phyloP scores from a whole-genome alignment of 2,888 invertebrate species.

The Brachyopa scutellaris region DNA sequence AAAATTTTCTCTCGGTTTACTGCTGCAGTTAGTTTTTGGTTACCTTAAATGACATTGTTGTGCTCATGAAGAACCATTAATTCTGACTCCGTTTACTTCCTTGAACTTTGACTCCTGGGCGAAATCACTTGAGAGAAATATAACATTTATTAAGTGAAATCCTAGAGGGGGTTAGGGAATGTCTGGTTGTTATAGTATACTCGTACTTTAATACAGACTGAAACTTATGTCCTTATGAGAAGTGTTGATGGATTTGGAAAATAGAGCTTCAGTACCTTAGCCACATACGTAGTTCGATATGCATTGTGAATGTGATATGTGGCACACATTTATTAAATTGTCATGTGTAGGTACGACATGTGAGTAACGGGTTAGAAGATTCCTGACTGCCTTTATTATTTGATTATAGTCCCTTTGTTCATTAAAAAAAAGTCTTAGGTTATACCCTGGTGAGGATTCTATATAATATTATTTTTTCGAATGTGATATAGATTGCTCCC shows the following conservation, averaged over 20 bases:
- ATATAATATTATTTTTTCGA: no score
- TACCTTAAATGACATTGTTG: constrained; percentile 70
- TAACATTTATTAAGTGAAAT: constrained; percentile 62
- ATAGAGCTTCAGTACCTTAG: constrained; percentile 8
- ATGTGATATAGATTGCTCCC: no score
- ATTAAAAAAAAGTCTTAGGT: no score
- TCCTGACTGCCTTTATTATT: no score
- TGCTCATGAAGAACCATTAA: constrained; percentile 66
- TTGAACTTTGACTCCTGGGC: constrained; percentile 54
- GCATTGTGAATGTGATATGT: background rate
- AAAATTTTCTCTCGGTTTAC: constrained; percentile 51
- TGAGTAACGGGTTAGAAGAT: no score
- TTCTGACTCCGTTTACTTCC: constrained; percentile 57
- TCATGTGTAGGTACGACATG: no score
- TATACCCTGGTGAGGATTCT: no score
- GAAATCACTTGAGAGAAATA: constrained; percentile 15
- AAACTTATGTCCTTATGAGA: constrained; percentile 18
- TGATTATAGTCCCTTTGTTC: no score
- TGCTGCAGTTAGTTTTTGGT: constrained; percentile 62
- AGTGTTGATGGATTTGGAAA: constrained; percentile 38
- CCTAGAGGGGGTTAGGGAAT: constrained; percentile 20
- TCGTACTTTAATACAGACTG: constrained; percentile 10
- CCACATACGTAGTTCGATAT: no score
- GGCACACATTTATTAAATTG: no score
- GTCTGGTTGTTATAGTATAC: constrained; percentile 47